phyloP scores from a whole-genome alignment of 2,113 vertebrate species.

The Charina bottae region DNA sequence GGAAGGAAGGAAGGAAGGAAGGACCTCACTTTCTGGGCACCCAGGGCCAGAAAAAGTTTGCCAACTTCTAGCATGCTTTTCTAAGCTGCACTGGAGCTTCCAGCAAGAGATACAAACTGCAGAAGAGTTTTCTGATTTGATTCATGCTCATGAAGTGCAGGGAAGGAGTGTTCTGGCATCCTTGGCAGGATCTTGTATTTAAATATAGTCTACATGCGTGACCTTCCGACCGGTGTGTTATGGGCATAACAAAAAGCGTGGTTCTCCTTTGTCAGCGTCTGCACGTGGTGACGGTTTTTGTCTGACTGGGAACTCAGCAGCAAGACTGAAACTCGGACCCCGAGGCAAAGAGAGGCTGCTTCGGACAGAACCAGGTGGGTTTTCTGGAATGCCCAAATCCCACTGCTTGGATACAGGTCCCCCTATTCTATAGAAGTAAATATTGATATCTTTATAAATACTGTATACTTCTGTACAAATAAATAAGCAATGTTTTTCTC shows the following conservation, averaged over 20 bases:
- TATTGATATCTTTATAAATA: background rate
- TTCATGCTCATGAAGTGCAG: too few species aligned
- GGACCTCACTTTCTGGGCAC: background rate
- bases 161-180: too few species aligned
- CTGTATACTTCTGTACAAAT: background rate
- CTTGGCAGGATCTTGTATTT: too few species aligned
- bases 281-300: background rate
- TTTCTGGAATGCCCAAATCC: background rate
- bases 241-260: background rate
- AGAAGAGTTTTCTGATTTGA: too few species aligned
- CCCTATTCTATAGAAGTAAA: background rate
- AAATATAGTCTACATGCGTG: background rate
- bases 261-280: background rate
- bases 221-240: background rate
- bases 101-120: too few species aligned
- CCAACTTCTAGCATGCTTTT: background rate
- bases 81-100: too few species aligned
- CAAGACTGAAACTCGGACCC: background rate
- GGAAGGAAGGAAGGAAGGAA: background rate
- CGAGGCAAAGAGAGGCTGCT: background rate
- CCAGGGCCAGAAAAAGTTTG: too few species aligned
- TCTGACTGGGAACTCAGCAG: background rate
- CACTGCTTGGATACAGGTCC: too few species aligned
- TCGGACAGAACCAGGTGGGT: background rate
- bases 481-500: background rate